Base-by-base conservation (phyloP, 2,888 invertebrate species). In the Caenorhabditis becei region DNA sequence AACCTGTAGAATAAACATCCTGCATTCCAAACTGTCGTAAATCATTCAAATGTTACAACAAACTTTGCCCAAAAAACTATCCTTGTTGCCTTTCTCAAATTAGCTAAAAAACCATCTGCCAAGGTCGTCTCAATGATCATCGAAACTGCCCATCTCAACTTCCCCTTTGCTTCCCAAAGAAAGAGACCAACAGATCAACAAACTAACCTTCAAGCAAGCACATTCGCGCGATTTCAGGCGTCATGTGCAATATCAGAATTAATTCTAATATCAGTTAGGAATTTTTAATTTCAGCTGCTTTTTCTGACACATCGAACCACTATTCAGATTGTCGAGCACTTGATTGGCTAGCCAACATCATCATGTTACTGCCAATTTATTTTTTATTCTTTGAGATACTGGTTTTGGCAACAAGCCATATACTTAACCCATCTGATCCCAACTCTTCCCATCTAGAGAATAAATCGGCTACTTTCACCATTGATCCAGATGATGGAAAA, bases 1-100 rank as follows among this genome's bases (percentile, higher is more conserved):
- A 62, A 44, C 61, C 10, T 69, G 77, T 77, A 77, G 77, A 54
- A 77, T 62, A 69, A 77, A 67, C 69, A 24, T 51, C 58, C n/a
- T 32, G 47, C 75, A 75, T 75, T 66, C 66, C 37, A 59, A 54
- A 51, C 41, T 11, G 16, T 41, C 41, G 16, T 14, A 41, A 10
- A 10, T 14, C 41, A 41, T 41, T 16, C 3, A 5, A 67, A 56
- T 58, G 28, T 49, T 20, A 49, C 49, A 49, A 11, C 41, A 10
- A 41, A 41, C 32, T 7, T 4, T 32, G 32, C 10, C 4, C 32
- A 41, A 41, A 41, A 35, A 10, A 41, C 41, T 3, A 41, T 41
- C 41, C 41, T 11, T 41, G 41, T 47, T 41, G 41, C 14, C 18
- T 18, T 47, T 20, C 20, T 20, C 47, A 47, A 47, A 47, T 47